These are phyloP conservation scores for Halichondria panicea DNA, from an alignment of 37 sponge, comb jelly and placozoan species.

Conservation along the genomic window DNA sequence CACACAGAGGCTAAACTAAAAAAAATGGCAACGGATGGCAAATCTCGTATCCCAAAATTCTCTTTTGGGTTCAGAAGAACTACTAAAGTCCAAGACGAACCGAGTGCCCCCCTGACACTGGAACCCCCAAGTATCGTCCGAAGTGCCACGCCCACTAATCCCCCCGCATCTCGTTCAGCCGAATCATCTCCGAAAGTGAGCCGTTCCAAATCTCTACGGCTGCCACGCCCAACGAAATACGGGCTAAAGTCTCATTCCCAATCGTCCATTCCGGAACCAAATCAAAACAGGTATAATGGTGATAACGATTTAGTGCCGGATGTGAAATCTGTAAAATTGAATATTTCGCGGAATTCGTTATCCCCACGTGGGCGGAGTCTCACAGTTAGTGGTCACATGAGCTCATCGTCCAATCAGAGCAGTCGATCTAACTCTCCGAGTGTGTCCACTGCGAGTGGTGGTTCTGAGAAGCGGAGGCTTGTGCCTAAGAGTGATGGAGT, in stretches of 20 bases:
- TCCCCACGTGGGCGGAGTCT: background rate
- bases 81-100: too few relatives aligned
- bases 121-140: too few relatives aligned
- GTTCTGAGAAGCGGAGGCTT: background rate
- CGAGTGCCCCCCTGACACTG: too few relatives aligned
- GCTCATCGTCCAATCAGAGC: background rate
- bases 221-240: background rate
- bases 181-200: constrained; percentile 1
- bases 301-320: background rate
- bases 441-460: background rate
- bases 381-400: background rate
- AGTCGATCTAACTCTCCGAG: background rate
- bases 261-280: background rate
- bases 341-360: background rate
- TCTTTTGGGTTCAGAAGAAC: constrained; percentile 11
- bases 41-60: constrained; percentile 9
- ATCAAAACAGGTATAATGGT: background rate
- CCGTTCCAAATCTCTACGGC: constrained; percentile 23
- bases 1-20: too few relatives aligned
- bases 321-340: background rate
- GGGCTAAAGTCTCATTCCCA: background rate
- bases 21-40: too few relatives aligned
- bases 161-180: background rate
- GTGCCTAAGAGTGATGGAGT: background rate
- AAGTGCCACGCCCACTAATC: background rate